phyloP scores from a whole-genome alignment of 2,888 invertebrate genomes.

The Microplitis manilae region DNA sequence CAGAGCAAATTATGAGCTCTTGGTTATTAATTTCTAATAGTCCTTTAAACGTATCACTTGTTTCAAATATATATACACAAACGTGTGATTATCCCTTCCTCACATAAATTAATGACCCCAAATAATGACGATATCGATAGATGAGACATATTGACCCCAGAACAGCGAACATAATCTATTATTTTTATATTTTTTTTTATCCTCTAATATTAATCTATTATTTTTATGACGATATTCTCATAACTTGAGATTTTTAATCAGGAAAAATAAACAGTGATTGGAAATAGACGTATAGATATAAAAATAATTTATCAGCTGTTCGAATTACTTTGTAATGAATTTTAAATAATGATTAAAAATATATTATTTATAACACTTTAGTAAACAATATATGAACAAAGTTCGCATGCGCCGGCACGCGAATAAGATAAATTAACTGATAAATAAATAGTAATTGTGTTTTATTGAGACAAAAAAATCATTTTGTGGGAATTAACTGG shows the following conservation, averaged over 20 bases:
- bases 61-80: neutral
- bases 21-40: constrained; percentile 14
- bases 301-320: neutral
- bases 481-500: neutral
- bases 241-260: neutral
- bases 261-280: neutral
- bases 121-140: constrained; percentile 11
- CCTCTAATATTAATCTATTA: neutral
- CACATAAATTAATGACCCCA: constrained; percentile 5
- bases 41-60: constrained; percentile 7
- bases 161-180: constrained; percentile 8
- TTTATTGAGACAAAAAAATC: neutral
- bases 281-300: neutral
- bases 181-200: constrained; percentile 26
- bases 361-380: constrained; percentile 9
- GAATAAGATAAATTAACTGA: constrained; percentile 15
- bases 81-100: neutral
- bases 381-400: constrained; percentile 12
- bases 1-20: neutral
- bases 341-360: neutral
- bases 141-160: constrained; percentile 15
- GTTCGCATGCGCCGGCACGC: constrained; percentile 38
- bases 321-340: neutral
- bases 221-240: neutral
- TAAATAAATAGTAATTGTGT: neutral